Conservation (phyloP, 2,888 invertebrate genomes). For the Lasioglossum figueresi region DNA sequence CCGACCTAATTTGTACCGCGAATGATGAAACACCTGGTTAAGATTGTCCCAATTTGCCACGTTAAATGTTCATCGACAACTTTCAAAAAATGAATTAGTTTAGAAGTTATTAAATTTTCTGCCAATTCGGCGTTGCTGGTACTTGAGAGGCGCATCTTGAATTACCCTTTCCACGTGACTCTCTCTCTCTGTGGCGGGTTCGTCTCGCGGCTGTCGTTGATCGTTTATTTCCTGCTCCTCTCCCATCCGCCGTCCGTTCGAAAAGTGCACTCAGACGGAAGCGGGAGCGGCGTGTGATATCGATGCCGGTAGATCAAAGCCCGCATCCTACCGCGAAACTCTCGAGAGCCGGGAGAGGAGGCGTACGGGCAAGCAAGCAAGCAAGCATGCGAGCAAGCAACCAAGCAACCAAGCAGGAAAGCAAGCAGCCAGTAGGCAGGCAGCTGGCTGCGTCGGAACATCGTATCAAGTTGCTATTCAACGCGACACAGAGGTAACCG, state of each 20-base stretch:
- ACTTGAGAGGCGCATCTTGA: slow-evolving; percentile 8
- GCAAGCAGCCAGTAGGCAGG: background rate
- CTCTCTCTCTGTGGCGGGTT: too few species aligned
- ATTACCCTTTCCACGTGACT: background rate
- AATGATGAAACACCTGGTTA: too few species aligned
- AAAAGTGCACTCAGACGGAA: slow-evolving; percentile 73
- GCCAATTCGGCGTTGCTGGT: background rate
- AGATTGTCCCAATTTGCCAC: too few species aligned
- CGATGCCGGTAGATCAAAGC: slow-evolving; percentile 76
- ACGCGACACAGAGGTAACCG: slow-evolving; percentile 21
- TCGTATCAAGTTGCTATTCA: slow-evolving; percentile 32
- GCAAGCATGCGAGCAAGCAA: too few species aligned
- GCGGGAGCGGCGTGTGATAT: slow-evolving; percentile 68
- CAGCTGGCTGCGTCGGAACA: slow-evolving; percentile 30
- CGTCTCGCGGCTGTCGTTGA: slow-evolving; percentile 28
- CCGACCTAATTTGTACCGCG: too few species aligned
- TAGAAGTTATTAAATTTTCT: background rate
- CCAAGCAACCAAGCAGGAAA: background rate
- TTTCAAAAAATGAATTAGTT: background rate
- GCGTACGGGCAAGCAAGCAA: slow-evolving; percentile 10
- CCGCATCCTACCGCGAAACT: slow-evolving; percentile 58
- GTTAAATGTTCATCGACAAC: too few species aligned
- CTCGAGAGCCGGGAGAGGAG: slow-evolving; percentile 27
- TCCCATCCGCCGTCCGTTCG: slow-evolving; percentile 46
- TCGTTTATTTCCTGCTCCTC: slow-evolving; percentile 69